Evolutionary conservation across 1,140 invertebrate species (phyloP).

Genomic region (Penaeus chinensis): DNA sequence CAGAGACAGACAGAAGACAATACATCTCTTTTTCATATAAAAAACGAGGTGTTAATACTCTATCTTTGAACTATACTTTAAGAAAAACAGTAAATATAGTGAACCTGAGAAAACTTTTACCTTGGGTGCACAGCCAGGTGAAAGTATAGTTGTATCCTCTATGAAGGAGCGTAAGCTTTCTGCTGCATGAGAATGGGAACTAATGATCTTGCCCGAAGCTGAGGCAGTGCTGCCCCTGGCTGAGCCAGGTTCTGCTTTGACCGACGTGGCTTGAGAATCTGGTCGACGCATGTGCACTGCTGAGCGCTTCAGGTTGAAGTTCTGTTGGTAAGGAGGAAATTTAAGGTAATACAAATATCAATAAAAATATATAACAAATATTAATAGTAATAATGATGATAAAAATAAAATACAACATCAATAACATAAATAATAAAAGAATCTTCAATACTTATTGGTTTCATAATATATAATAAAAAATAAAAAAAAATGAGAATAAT

Average conservation of each 20-base stretch:
- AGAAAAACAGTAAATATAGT: no score
- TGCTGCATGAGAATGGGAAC: slow-evolving; percentile 53
- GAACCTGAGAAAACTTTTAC: background rate
- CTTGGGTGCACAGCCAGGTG: slow-evolving; percentile 42
- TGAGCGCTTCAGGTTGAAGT: slow-evolving; percentile 18
- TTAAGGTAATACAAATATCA: no score
- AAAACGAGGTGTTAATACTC: no score
- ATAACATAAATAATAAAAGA: background rate
- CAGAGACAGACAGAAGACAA: no score
- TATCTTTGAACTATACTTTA: no score
- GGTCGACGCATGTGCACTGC: slow-evolving; percentile 65
- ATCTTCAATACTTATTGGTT: background rate
- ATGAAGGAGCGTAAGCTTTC: slow-evolving; percentile 59
- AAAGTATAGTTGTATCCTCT: slow-evolving; percentile 40
- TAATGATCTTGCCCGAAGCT: slow-evolving; percentile 65
- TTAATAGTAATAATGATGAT: no score
- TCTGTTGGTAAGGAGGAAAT: background rate
- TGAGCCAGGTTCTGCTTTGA: slow-evolving; percentile 76
- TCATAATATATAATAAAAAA: background rate
- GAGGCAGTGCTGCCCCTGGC: slow-evolving; percentile 70
- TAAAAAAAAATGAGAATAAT: slow-evolving; percentile 8
- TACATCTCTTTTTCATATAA: no score
- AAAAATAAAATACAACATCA: background rate
- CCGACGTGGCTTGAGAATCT: slow-evolving; percentile 73
- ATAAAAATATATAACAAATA: no score